A percentile compares a stretch with the other conserved stretches of the same genome.
These are phyloP conservation scores for Eupeodes luniger DNA, from an alignment of 2,888 invertebrate genomes.

Conservation along the genomic window DNA sequence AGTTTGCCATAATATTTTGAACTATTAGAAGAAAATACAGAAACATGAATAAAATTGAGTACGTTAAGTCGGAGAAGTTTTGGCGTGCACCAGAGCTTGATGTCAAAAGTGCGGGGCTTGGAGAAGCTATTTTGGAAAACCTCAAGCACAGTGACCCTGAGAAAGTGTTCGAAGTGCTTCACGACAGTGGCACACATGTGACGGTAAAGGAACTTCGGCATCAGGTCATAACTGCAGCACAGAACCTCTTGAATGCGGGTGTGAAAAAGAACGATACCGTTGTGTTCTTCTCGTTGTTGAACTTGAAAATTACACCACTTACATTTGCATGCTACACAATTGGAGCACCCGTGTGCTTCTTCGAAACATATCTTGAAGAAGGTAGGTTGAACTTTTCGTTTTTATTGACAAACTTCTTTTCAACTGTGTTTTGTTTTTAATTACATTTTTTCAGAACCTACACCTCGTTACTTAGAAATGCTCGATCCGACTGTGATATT, in stretches of 20 bases:
- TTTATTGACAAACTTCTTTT: background rate
- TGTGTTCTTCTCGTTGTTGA: conserved; percentile 68
- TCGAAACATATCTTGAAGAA: conserved; percentile 70
- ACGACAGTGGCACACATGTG: conserved; percentile 59
- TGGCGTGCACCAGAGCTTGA: conserved; percentile 42
- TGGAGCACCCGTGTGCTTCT: conserved; percentile 75
- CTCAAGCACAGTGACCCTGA: conserved; percentile 39
- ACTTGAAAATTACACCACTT: conserved; percentile 60
- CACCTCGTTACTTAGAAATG: conserved; percentile 32
- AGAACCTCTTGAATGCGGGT: conserved; percentile 66
- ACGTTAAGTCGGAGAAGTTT: conserved; percentile 33
- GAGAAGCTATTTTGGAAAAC: conserved; percentile 49
- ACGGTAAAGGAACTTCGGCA: conserved; percentile 58
- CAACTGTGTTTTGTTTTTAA: no score
- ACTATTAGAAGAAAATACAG: background rate
- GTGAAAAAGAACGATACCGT: conserved; percentile 67
- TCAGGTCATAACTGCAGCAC: conserved; percentile 66
- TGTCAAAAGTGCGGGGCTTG: conserved; percentile 1
- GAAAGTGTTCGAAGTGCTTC: conserved; percentile 71
- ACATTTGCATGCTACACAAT: conserved; percentile 73
- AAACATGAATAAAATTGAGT: conserved; percentile 4
- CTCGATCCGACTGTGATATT: conserved; percentile 63
- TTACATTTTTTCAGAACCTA: background rate
- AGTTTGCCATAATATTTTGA: background rate
- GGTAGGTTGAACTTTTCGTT: conserved; percentile 46